A percentile compares a stretch with the other conserved stretches of the same genome.
Conservation (phyloP, 2,797 vertebrate genomes). For the Rhadinocentrus ornatus region DNA sequence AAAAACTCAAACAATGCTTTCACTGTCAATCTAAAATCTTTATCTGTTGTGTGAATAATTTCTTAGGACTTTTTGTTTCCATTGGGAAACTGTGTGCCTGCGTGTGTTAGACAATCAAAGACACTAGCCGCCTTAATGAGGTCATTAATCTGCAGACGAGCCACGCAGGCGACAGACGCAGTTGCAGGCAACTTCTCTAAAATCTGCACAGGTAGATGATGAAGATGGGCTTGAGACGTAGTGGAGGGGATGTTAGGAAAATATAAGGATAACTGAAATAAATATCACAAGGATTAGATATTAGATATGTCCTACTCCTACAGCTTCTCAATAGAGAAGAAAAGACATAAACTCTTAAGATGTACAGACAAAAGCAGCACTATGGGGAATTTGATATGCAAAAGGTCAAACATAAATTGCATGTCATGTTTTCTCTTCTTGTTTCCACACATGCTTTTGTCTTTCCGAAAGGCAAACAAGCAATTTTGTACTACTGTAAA, state of each 20-base stretch:
- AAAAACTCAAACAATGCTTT: not conserved
- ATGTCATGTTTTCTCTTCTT: constrained; percentile 36
- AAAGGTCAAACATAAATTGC: constrained; percentile 67
- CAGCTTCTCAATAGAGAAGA: constrained; percentile 11
- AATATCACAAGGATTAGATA: constrained; percentile 35
- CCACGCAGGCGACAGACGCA: constrained; percentile 52
- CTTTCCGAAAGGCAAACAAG: constrained; percentile 21
- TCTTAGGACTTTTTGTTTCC: not conserved
- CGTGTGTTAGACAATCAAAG: constrained; percentile 6
- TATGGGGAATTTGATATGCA: constrained; percentile 24
- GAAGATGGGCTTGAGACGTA: not conserved
- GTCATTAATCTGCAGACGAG: constrained; percentile 58
- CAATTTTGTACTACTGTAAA: constrained; percentile 26
- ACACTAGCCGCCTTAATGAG: constrained; percentile 45
- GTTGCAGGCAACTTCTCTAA: constrained; percentile 44
- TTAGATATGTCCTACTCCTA: constrained; percentile 1
- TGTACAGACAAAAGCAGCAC: constrained; percentile 33
- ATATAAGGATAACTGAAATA: constrained; percentile 16
- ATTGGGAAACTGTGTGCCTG: constrained; percentile 1
- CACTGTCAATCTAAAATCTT: too few species aligned
- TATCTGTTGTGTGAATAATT: not conserved
- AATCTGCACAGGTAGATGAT: constrained; percentile 46
- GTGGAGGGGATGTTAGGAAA: not conserved
- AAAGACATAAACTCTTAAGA: constrained; percentile 19
- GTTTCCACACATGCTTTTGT: constrained; percentile 33